These are phyloP conservation scores for Perithous albicinctus DNA, from an alignment of 2,888 invertebrate species.

Conservation along the genomic window DNA sequence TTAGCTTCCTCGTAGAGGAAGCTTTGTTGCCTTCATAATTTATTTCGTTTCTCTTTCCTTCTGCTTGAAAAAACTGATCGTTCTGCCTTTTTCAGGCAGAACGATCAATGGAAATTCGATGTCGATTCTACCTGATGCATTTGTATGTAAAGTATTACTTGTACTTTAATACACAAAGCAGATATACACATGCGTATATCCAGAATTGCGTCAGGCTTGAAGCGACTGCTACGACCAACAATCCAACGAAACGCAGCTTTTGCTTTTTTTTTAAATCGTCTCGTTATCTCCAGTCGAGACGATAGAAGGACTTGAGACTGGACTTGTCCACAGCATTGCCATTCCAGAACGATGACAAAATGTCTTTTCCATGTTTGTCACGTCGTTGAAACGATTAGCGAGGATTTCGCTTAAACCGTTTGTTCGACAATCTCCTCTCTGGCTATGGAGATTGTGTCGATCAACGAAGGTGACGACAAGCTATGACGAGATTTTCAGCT, in stretches of 20 bases:
- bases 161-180: neutral
- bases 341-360: too few species aligned
- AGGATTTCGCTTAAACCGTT: neutral
- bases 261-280: slow-evolving; percentile 6
- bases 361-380: too few species aligned
- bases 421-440: too few species aligned
- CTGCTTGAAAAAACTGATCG: too few species aligned
- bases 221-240: neutral
- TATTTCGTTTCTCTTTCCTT: too few species aligned
- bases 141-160: neutral
- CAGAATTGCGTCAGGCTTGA: slow-evolving; percentile 31
- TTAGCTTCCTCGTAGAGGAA: too few species aligned
- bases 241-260: neutral
- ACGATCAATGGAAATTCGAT: slow-evolving; percentile 49
- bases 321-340: neutral
- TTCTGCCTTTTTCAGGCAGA: slow-evolving; percentile 34
- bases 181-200: neutral
- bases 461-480: neutral
- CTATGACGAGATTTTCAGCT: slow-evolving; percentile 7
- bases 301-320: neutral
- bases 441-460: neutral
- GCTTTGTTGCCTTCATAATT: too few species aligned
- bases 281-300: neutral
- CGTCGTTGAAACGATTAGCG: too few species aligned
- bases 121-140: neutral